Base-by-base conservation (phyloP, 2,888 invertebrate species). In the Cheilosia vulpina region DNA sequence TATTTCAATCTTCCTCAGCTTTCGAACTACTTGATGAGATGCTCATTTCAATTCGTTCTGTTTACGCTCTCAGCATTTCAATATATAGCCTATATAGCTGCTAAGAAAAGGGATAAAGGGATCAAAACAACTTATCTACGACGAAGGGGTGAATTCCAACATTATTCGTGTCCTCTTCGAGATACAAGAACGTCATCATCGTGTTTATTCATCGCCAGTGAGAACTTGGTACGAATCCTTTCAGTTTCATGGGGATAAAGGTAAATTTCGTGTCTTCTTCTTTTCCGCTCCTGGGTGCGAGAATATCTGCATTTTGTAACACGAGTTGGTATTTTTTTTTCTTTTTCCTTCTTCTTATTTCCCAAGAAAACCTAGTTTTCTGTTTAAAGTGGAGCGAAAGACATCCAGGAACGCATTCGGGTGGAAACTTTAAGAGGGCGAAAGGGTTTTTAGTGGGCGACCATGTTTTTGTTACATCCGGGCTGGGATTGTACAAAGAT, bases 31-130 rank as follows among this genome's bases (percentile, higher is more conserved):
- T 66, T 58, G 31, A 41, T 47, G 45, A 53, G 60, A 80, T 55
- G 73, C 68, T 73, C 65, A 53, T 73, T 80, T 80, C 31, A 80
- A 80, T 80, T 66, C 47, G 58, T 52, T 53, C 53, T 27, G 43
- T 41, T 55, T 66, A 38, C 41, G 53, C 27, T 43, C 34, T 17
- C n/a, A 50, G 62, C 75, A 73, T 73, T 73, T 68, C 62, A 80
- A 80, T 80, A 55, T 68, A 60, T 62, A 60, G 73, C 50, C 41
- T 57, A 31, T 3, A 24, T 38, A 38, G 4, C 53, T 31, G 58
- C 15, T 24, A 43, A 17, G 19, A 24, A 13, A 38, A 27, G 21
- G 6, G 21, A 27, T 66, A 7, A 71, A 43, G 31, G 53, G 69
- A 76, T 68, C 50, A 19, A 27, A 27, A 7, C 6, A 63, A 57